These are phyloP conservation scores for Conus canariensis DNA, from an alignment of 2,888 invertebrate species.

Conservation along the genomic window DNA sequence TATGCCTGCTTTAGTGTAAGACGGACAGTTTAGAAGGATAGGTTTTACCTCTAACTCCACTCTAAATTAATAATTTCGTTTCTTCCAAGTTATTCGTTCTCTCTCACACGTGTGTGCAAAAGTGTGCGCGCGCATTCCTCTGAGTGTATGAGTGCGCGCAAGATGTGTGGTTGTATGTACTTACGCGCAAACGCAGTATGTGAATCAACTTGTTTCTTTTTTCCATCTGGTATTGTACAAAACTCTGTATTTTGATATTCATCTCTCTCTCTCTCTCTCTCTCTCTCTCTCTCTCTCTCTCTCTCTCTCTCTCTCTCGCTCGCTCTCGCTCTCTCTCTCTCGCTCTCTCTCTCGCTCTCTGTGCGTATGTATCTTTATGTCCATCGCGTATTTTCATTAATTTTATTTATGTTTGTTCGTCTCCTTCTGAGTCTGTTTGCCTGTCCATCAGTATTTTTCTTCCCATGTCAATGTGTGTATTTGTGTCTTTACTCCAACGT, in stretches of 20 bases:
- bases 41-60: too few species aligned
- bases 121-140: too few species aligned
- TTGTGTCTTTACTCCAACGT: neutral
- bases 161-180: too few species aligned
- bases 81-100: too few species aligned
- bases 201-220: too few species aligned
- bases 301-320: neutral
- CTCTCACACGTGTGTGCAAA: too few species aligned
- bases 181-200: too few species aligned
- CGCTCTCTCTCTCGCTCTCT: slow-evolving; percentile 11
- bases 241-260: neutral
- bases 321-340: neutral
- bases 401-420: neutral
- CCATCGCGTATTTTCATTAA: neutral
- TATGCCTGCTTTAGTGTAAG: too few species aligned
- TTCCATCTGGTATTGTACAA: too few species aligned
- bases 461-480: neutral
- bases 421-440: neutral
- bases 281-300: neutral
- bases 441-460: neutral
- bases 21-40: too few species aligned
- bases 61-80: too few species aligned
- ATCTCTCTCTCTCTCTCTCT: neutral
- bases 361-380: neutral
- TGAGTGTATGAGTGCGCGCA: too few species aligned